Base-by-base conservation (phyloP, 1,140 invertebrate genomes). In the Dryas iulia region DNA sequence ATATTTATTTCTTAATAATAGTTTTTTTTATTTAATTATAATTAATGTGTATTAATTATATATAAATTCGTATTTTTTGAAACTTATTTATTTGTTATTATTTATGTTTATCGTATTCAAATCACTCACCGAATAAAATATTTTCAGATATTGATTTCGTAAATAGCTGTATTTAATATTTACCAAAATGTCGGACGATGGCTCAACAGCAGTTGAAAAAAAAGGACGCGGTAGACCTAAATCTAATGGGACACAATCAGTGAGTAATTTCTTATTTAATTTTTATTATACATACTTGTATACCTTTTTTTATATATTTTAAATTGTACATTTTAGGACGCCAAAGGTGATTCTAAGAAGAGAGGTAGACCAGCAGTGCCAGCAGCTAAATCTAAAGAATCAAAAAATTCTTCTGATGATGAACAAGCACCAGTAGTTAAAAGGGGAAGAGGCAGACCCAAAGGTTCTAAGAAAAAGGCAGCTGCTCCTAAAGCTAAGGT, bases 181-280 rank as follows among this genome's bases (percentile, higher is more conserved):
- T 66, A 70, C 65, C 71, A 77, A 82, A 79, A 92, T 92, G 92
- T 92, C 92, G 85, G 92, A 92, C 83, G 92, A 92, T 81, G 92
- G 92, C 24, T 90, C 89, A 77, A 90, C 89, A 61, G 79, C 78
- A 31, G 91, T 92, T 52, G 92, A 92, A 81, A 92, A 92, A 84
- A 92, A 92, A 74, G 92, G 91, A 71, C 84, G 92, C 71, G 92
- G 92, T 58, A 90, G 91, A 82, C 90, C 91, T 53, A 92, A 92
- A 84, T 69, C 91, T 12, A 92, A 92, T 84, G 92, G 92, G 80
- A 92, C 90, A 79, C 90, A 85, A 83, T 74, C 84, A 28, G 89
- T 88, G 35, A 74, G 81, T 75, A 64, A 18, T 61, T 52, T 60
- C 24, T 26, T 18, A 35, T 8, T 69, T 14, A 53, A 14, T 14